These are phyloP conservation scores for Diplodus sargus DNA, from an alignment of 2,797 vertebrate species.

Conservation along the genomic window DNA sequence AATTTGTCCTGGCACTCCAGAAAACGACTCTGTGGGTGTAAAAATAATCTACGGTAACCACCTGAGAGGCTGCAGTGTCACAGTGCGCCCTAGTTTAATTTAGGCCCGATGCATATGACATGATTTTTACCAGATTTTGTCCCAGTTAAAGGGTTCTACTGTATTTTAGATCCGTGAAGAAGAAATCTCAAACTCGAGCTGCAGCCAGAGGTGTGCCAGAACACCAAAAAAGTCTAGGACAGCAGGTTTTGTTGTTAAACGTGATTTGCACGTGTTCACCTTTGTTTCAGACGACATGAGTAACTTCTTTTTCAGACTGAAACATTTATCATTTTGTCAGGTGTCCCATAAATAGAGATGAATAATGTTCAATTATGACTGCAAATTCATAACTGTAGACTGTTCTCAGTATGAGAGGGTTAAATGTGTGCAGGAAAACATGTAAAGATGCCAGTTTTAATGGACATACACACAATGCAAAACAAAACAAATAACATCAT, in stretches of 20 bases:
- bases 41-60: constrained; percentile 86
- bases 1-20: constrained; percentile 83
- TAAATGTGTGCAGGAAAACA: constrained; percentile 30
- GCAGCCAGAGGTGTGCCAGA: constrained; percentile 42
- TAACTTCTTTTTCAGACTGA: constrained; percentile 55
- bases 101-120: constrained; percentile 75
- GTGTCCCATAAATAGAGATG: constrained; percentile 59
- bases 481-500: neutral
- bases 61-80: constrained; percentile 87
- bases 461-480: neutral
- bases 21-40: constrained; percentile 82
- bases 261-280: constrained; percentile 55
- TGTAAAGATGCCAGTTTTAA: neutral
- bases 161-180: constrained; percentile 63
- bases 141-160: constrained; percentile 73
- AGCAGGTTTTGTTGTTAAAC: constrained; percentile 48
- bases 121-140: constrained; percentile 72
- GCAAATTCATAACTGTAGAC: constrained; percentile 40
- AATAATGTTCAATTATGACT: constrained; percentile 62
- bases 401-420: constrained; percentile 12
- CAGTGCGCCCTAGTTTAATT: constrained; percentile 86
- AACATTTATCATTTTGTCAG: constrained; percentile 62
- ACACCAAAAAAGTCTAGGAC: constrained; percentile 24
- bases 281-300: constrained; percentile 40
- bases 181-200: constrained; percentile 23